Percentiles rank a stretch among this genome's conserved stretches.
These are phyloP conservation scores for Pelmatolapia mariae DNA, from an alignment of 2,113 vertebrate species.

Conservation along the genomic window DNA sequence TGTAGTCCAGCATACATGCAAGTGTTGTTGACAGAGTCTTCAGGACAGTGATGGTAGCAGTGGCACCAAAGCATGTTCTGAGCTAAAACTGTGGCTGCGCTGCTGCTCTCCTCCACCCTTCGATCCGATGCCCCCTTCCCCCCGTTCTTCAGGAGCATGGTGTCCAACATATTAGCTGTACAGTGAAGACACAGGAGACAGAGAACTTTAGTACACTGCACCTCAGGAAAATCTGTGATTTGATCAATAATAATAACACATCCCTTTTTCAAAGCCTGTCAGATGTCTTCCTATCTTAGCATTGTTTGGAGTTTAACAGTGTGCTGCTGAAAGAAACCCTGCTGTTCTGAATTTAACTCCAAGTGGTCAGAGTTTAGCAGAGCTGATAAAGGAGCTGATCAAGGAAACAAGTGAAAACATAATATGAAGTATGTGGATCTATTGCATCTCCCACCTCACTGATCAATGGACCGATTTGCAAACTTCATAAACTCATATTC, in stretches of 20 bases:
- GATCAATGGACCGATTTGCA: neutral
- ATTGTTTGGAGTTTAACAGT: slow-evolving; percentile 17
- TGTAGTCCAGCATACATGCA: slow-evolving; percentile 65
- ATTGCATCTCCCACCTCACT: neutral
- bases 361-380: neutral
- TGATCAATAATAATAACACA: neutral
- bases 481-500: neutral
- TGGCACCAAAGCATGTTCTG: slow-evolving; percentile 83
- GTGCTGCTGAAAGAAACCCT: slow-evolving; percentile 20
- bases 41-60: slow-evolving; percentile 92
- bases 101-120: slow-evolving; percentile 74
- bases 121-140: slow-evolving; percentile 77
- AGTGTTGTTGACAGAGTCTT: slow-evolving; percentile 88
- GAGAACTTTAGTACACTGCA: neutral
- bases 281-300: neutral
- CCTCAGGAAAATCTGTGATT: neutral
- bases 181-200: neutral
- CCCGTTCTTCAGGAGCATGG: slow-evolving; percentile 84
- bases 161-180: slow-evolving; percentile 76
- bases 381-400: neutral
- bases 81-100: slow-evolving; percentile 61
- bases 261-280: neutral
- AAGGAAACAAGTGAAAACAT: neutral
- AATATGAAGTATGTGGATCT: neutral
- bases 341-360: neutral